These are phyloP conservation scores for Amphiprion clarkii DNA, from an alignment of 2,797 vertebrate species.

Conservation along the genomic window DNA sequence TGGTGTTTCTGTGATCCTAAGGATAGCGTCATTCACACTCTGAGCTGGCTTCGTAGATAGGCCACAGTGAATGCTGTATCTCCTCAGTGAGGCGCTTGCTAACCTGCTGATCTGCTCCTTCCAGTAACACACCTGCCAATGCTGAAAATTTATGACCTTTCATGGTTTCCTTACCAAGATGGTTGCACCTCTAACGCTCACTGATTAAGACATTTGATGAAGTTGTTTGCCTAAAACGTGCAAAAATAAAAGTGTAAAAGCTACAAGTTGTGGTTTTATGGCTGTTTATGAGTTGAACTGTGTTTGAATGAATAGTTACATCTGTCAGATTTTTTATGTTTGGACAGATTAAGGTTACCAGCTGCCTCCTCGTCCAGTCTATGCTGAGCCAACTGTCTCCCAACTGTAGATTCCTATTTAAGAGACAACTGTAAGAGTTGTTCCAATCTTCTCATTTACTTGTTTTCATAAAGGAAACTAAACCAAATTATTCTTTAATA, in stretches of 20 bases:
- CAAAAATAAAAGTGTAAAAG: too few relatives aligned
- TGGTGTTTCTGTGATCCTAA: conserved; percentile 79
- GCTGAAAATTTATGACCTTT: not conserved
- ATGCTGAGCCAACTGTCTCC: too few relatives aligned
- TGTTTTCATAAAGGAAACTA: too few relatives aligned
- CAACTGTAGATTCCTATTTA: too few relatives aligned
- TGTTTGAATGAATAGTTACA: not conserved
- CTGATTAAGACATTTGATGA: not conserved
- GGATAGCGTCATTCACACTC: conserved; percentile 78
- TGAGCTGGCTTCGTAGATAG: conserved; percentile 53
- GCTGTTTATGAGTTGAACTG: not conserved
- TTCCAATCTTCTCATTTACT: too few relatives aligned
- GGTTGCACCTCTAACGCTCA: not conserved
- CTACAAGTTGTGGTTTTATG: not conserved
- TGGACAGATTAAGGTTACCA: too few relatives aligned
- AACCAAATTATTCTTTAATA: too few relatives aligned
- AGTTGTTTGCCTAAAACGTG: too few relatives aligned
- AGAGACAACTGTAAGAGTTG: too few relatives aligned
- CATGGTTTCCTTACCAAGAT: not conserved
- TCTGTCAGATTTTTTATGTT: too few relatives aligned
- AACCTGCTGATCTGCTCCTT: conserved; percentile 2
- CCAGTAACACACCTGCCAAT: not conserved
- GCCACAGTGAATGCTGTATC: conserved; percentile 49
- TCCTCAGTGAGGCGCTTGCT: conserved; percentile 19
- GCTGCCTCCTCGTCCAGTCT: too few relatives aligned